Base-by-base conservation (phyloP, 1,140 invertebrate genomes). In the Tribolium madens region DNA sequence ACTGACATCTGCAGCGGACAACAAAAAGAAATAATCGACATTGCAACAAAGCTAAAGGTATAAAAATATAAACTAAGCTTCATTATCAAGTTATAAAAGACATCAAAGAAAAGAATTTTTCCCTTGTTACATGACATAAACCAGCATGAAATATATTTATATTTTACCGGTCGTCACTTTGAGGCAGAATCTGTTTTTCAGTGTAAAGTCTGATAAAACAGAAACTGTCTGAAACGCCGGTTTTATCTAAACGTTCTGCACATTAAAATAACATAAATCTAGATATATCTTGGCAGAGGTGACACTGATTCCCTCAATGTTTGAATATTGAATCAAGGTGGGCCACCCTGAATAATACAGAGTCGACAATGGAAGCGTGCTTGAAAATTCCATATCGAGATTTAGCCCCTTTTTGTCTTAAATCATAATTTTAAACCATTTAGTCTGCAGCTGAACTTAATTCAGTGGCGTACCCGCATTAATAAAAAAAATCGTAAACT, bases 291-390 rank as follows among this genome's bases (percentile, higher is more conserved):
- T 17, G 17, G 48, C 36, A 60, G 53, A 48, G 72, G 36, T 68
- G 73, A 75, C 53, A 48, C 33, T 75, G 73, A 75, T 75, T 60
- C 73, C 73, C 73, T 60, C 52, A 75, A 75, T 75, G 73, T 75
- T 75, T 75, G 73, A 75, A 57, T 75, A 75, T 64, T 75, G 73
- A 75, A 75, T 75, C 73, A 64, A 75, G 73, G 73, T 75, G 73
- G 70, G 70, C 70, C 70, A 48, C 46, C 68, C 70, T 14, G 26
- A 33, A 33, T 64, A 64, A 64, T 64, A 33, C 18, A 10, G 9
- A 33, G 17, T 2, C 70, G 46, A 72, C 70, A 72, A 72, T 72
- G 14, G 52, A n/a, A 47, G 46, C 73, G 73, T 75, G 73, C 57
- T 60, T 17, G 14, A 75, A 68, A 75, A 75, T 75, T 42, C 13